phyloP scores from a whole-genome alignment of 2,888 invertebrate species.

The Laothoe populi region DNA sequence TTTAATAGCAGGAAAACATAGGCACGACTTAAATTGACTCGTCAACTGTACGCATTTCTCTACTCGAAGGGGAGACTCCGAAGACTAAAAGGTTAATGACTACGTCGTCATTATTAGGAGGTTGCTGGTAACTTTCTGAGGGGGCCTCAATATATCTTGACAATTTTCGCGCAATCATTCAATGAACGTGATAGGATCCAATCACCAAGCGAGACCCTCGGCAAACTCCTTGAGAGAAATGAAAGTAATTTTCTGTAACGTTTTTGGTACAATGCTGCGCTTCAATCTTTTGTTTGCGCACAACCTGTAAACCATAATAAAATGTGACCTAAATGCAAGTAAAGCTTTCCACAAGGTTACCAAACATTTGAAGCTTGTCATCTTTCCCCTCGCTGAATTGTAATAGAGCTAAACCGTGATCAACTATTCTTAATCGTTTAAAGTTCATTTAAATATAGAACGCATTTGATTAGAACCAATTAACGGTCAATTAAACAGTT shows the following conservation, averaged over 20 bases:
- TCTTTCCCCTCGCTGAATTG: neutral
- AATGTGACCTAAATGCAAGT: neutral
- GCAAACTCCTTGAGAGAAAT: conserved; percentile 75
- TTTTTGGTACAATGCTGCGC: conserved; percentile 35
- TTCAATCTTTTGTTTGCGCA: conserved; percentile 13
- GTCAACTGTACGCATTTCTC: conserved; percentile 8
- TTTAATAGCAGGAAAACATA: conserved; percentile 34
- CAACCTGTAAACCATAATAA: conserved; percentile 12
- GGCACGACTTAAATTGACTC: neutral
- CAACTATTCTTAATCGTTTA: conserved; percentile 63
- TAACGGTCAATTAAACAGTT: conserved; percentile 79
- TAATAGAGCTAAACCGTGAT: neutral
- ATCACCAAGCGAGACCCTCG: conserved; percentile 76
- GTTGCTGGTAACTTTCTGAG: conserved; percentile 60
- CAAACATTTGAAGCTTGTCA: neutral
- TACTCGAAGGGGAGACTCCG: conserved; percentile 37
- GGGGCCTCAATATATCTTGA: conserved; percentile 72
- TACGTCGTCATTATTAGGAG: conserved; percentile 61
- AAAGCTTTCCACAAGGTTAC: neutral
- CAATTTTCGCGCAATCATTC: conserved; percentile 84
- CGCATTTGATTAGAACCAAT: conserved; percentile 83
- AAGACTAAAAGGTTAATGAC: conserved; percentile 69
- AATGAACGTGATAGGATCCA: conserved; percentile 79
- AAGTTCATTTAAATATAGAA: conserved; percentile 82
- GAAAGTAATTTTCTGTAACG: conserved; percentile 52